Evolutionary conservation across 2,888 invertebrate species (phyloP).

Genomic region (Amblyjoppa proteus): DNA sequence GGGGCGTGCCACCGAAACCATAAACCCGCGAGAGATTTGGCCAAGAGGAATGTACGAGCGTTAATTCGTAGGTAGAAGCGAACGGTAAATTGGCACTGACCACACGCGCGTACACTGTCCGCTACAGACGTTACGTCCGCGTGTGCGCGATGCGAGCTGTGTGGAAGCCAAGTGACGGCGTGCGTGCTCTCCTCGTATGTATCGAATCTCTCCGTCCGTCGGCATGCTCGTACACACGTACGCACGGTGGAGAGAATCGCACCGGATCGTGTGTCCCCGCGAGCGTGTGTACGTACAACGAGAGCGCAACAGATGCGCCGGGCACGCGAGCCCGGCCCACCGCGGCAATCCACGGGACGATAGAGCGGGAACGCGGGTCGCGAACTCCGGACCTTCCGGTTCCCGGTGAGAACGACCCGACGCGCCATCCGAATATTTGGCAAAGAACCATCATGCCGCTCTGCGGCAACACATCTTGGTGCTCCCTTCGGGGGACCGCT

Average conservation of each 20-base stretch:
- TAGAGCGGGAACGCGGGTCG: constrained; percentile 75
- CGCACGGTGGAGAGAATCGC: background rate
- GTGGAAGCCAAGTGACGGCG: constrained; percentile 48
- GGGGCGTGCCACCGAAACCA: constrained; percentile 75
- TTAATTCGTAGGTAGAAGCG: constrained; percentile 79
- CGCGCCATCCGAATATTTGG: constrained; percentile 78
- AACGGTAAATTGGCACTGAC: constrained; percentile 81
- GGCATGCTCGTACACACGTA: background rate
- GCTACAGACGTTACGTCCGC: background rate
- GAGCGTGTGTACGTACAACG: constrained; percentile 68
- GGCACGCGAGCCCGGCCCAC: constrained; percentile 79
- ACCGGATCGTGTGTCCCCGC: constrained; percentile 32
- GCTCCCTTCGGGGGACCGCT: constrained; percentile 17
- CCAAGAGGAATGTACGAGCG: constrained; percentile 66
- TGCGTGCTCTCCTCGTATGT: constrained; percentile 45
- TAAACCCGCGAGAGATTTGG: constrained; percentile 75
- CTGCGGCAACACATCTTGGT: constrained; percentile 14
- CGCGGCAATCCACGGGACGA: constrained; percentile 72
- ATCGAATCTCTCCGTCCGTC: constrained; percentile 23
- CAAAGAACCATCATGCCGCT: constrained; percentile 67
- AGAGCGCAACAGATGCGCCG: constrained; percentile 84
- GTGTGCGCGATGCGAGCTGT: background rate
- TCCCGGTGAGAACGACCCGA: constrained; percentile 63
- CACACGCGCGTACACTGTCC: constrained; percentile 73
- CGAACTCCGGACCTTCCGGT: constrained; percentile 81